Evolutionary conservation across 2,888 invertebrate genomes (phyloP), one percentile per base, ranked within the genome.

Genomic region (Eupithecia inturbata): DNA sequence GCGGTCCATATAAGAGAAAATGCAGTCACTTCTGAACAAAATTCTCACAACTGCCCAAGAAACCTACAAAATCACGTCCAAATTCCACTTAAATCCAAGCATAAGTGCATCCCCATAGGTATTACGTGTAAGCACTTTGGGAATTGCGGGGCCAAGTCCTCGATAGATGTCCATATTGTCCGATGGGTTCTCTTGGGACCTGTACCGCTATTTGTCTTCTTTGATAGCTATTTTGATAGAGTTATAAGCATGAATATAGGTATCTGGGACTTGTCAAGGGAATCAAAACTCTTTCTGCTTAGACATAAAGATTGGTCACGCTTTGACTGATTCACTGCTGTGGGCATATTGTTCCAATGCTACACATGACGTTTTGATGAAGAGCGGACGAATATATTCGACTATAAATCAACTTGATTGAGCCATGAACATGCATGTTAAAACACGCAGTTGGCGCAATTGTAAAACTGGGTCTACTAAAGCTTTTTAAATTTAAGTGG

Each of bases 211-310:
- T 64, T 64, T 33, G 63, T 64, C 63, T 57, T 26, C 57, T 57
- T 36, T 64, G 63, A 36, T 64, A 64, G 63, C 63, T 64, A 26
- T n/a, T 26, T 57, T n/a, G 63, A 63, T n/a, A 64, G 63, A 63
- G 63, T 63, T 36, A 33, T 63, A 33, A n/a, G 63, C 19, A 19
- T 33, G n/a, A 63, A 31, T n/a, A 63, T n/a, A 33, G 33, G n/a
- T 63, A 1, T 33, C 7, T 31, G n/a, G n/a, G 1, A 33, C n/a
- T n/a, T 33, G n/a, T n/a, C 9, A n/a, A 7, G 33, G 10, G 7
- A 36, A 64, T 36, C n/a, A 3, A 36, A 64, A 57, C 57, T n/a
- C 63, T 64, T 64, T 36, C n/a, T n/a, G 1, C 31, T 63, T 5
- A 7, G 14, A 31, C 19, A 62, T 19, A 57, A 57, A 26, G 22